phyloP scores from a whole-genome alignment of 2,888 invertebrate genomes.

The Pheosia tremula region DNA sequence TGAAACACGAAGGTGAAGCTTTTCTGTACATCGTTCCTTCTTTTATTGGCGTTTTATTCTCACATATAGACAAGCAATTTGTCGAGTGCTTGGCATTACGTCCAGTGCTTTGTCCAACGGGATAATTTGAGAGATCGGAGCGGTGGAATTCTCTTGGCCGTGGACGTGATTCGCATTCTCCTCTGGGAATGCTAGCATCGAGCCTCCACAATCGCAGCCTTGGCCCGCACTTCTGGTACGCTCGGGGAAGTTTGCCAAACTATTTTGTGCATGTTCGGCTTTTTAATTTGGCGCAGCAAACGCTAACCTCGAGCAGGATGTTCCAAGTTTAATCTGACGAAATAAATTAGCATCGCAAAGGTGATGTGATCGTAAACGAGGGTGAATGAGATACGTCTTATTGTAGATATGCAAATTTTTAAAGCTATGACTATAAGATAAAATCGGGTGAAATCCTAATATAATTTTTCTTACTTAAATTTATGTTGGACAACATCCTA shows the following conservation, averaged over 20 bases:
- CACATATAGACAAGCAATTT: slow-evolving; percentile 34
- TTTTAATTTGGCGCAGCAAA: slow-evolving; percentile 50
- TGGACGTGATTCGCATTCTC: slow-evolving; percentile 64
- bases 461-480: no score
- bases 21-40: neutral
- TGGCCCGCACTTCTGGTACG: slow-evolving; percentile 35
- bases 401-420: no score
- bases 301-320: slow-evolving; percentile 31
- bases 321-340: slow-evolving; percentile 30
- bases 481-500: no score
- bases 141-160: slow-evolving; percentile 49
- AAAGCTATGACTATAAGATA: no score
- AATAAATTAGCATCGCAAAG: neutral
- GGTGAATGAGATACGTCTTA: neutral
- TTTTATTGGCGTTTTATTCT: slow-evolving; percentile 16
- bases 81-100: slow-evolving; percentile 44
- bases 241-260: slow-evolving; percentile 56
- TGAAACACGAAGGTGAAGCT: neutral
- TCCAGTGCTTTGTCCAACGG: slow-evolving; percentile 43
- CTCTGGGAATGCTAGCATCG: slow-evolving; percentile 46
- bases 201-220: slow-evolving; percentile 36
- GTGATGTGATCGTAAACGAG: neutral
- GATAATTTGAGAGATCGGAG: slow-evolving; percentile 57
- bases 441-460: no score
- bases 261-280: slow-evolving; percentile 52